Base-by-base conservation (phyloP, 2,888 invertebrate species). In the Tricholauxania praeusta region DNA sequence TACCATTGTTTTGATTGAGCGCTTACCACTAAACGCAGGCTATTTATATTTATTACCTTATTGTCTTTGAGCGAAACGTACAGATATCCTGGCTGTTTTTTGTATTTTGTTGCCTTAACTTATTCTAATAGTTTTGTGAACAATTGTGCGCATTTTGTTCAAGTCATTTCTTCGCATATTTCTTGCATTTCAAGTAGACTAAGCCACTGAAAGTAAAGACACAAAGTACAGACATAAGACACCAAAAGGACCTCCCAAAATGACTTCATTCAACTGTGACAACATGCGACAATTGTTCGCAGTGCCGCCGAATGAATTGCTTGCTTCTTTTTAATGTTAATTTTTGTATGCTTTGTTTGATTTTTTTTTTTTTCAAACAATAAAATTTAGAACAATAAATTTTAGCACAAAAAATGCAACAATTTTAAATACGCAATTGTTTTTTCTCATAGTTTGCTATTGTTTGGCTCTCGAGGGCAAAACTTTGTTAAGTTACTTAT, bases 211-310 rank as follows among this genome's bases (percentile, higher is more conserved):
- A 48, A 28, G 19, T n/a, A 47, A 67, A 22, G 57, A n/a, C 22
- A 47, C 17, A 48, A 69, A 47, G 28, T 47, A 19, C n/a, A 28
- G 28, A 39, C n/a, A 47, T 53, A 55, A 17, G 47, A 67, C 22
- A 17, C 65, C 67, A 28, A 49, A 62, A 73, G 78, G 79, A 82
- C 83, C 82, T 81, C 83, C 82, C 82, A 83, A 82, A 78, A 81
- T 81, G 82, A 82, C 83, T 81, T 78, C 74, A 76, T 81, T 77
- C 72, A 78, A 76, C 73, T 73, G 76, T 73, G 78, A 79, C 80
- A 80, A 28, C 39, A 79, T 79, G 79, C 76, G 76, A 76, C 78
- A 77, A 76, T 63, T 79, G 80, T 78, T 75, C 77, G 73, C 47
- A 14, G 39, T n/a, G 47, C 47, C 22, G 14, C 15, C 32, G 32